phyloP scores from a whole-genome alignment of 2,888 invertebrate genomes.

The Leptinotarsa peninsularis region DNA sequence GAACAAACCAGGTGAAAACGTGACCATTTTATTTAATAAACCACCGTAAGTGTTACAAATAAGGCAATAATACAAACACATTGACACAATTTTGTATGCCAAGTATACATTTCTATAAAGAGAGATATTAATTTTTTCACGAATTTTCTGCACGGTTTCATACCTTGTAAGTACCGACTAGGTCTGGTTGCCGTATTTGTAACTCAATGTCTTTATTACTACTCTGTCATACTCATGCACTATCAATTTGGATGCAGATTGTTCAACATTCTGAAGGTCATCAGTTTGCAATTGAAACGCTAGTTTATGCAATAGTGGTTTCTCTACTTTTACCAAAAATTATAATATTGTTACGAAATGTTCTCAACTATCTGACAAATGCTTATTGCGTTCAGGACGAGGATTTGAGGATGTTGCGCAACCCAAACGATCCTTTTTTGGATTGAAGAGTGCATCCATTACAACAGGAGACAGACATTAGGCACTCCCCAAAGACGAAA shows the following conservation, averaged over 20 bases:
- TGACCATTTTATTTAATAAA: constrained; percentile 36
- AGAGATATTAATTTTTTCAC: constrained; percentile 30
- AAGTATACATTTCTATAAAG: constrained; percentile 33
- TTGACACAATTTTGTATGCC: constrained; percentile 38
- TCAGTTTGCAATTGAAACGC: background rate
- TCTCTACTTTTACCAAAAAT: too few species aligned
- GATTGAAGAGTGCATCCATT: too few species aligned
- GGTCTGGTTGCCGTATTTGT: constrained; percentile 32
- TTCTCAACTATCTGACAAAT: too few species aligned
- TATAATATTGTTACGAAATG: too few species aligned
- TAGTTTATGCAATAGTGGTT: too few species aligned
- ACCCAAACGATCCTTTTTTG: too few species aligned
- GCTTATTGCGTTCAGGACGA: too few species aligned
- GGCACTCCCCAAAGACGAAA: too few species aligned
- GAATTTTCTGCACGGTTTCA: constrained; percentile 21
- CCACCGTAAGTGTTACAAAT: constrained; percentile 40
- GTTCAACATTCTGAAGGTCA: background rate
- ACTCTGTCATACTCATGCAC: background rate
- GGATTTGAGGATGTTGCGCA: too few species aligned
- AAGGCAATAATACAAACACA: constrained; percentile 38
- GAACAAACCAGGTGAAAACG: constrained; percentile 31
- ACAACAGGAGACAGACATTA: too few species aligned
- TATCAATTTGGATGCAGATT: constrained; percentile 11
- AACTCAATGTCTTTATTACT: constrained; percentile 30
- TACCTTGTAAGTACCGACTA: constrained; percentile 21